Base-by-base conservation (phyloP, 2,888 invertebrate genomes). In the Cepaea hortensis region DNA sequence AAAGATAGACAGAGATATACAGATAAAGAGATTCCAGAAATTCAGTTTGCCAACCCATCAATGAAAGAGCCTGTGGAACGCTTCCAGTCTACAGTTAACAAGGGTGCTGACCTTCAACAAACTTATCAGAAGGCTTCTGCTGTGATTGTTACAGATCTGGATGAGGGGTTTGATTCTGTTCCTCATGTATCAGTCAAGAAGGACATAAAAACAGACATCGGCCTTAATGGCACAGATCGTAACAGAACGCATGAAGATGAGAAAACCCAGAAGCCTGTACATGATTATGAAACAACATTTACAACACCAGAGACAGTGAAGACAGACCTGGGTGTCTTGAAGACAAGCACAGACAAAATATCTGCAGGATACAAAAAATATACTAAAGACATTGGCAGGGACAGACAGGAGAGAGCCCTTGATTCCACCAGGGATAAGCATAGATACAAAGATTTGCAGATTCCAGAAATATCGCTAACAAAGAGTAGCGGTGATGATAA, bases 51-150 rank as follows among this genome's bases (percentile, higher is more conserved):
- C 55, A 55, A 55, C 23, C 82, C 86, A 65, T 3, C 75, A 35
- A 50, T 82, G 77, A 65, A 20, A 20, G 68, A 75, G 20, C 76
- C 81, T 20, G 68, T 55, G 70, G 70, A 81, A 20, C 76, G 68
- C 20, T 61, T 68, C 7, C n/a, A 23, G n/a, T 82, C 70, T 50
- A 35, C 3, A 75, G 55, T 35, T 20, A 76, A 5, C 4, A 61
- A 13, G 55, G 65, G 79, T n/a, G 9, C 4, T 13, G 46, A 18
- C 13, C 50, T 55, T 23, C n/a, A 70, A 35, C 65, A 46, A 15
- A 15, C 23, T 48, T 48, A 2, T 50, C 18, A 11, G 11, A 61
- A 55, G 9, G 62, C 3, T 46, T 15, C 46, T n/a, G 46, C 11
- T 62, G 46, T 6, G 3, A 35, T 18, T 5, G 13, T 62, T 4